Conservation (phyloP, 2,888 invertebrate species). For the Stenolophus ochropezus region DNA sequence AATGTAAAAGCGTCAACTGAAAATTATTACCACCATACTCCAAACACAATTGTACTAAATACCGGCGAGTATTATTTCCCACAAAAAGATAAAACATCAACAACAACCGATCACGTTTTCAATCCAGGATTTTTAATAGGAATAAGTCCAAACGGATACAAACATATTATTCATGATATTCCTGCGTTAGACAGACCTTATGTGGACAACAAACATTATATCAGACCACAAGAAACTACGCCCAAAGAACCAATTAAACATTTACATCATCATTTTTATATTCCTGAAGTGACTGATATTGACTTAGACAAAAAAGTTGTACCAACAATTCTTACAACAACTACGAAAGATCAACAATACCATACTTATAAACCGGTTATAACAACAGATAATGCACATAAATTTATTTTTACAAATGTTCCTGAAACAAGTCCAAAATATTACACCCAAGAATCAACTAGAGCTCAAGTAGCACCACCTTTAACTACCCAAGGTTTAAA, state of each 20-base stretch:
- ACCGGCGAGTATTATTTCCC: conserved; percentile 46
- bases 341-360: conserved; percentile 34
- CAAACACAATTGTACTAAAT: conserved; percentile 44
- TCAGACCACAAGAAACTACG: conserved; percentile 14
- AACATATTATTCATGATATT: conserved; percentile 67
- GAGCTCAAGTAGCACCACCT: conserved; percentile 36
- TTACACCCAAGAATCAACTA: conserved; percentile 24
- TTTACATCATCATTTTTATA: conserved; percentile 59
- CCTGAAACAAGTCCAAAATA: conserved; percentile 29
- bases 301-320: conserved; percentile 29
- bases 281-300: conserved; percentile 51
- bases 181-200: conserved; percentile 63
- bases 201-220: conserved; percentile 33
- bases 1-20: conserved; percentile 8
- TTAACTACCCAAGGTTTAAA: conserved; percentile 29
- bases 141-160: conserved; percentile 65
- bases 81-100: conserved; percentile 28
- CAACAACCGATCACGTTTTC: conserved; percentile 35
- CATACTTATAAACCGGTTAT: conserved; percentile 46
- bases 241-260: conserved; percentile 59
- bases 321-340: conserved; percentile 41
- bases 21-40: conserved; percentile 46
- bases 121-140: conserved; percentile 62
- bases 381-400: conserved; percentile 24
- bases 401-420: conserved; percentile 34